Percentiles rank a stretch among this genome's conserved stretches.
Conservation (phyloP, 2,888 invertebrate genomes). For the Aspidiotus destructor region DNA sequence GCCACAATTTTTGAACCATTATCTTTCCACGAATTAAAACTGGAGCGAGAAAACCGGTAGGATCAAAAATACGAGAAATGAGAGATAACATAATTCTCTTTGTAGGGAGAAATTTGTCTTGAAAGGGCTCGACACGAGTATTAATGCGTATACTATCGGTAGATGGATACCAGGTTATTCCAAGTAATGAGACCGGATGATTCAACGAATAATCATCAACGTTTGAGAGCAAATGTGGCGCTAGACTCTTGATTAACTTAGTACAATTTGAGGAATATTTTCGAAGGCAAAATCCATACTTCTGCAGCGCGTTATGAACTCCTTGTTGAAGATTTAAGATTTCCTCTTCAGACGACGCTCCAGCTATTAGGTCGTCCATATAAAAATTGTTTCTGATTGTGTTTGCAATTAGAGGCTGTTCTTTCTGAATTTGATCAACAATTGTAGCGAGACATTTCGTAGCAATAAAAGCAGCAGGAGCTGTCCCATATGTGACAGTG, state of each 20-base stretch:
- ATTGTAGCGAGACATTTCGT: constrained; percentile 4
- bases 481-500: constrained; percentile 5
- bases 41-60: background rate
- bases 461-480: background rate
- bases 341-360: constrained; percentile 1
- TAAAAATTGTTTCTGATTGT: constrained; percentile 1
- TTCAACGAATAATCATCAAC: background rate
- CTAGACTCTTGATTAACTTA: background rate
- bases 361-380: constrained; percentile 5
- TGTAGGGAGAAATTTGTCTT: background rate
- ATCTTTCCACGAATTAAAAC: background rate
- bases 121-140: background rate
- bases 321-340: background rate
- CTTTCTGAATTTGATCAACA: background rate
- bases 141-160: background rate
- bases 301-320: background rate
- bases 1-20: background rate
- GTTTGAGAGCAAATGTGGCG: background rate
- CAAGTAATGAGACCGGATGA: background rate
- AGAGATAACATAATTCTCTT: constrained; percentile 4
- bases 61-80: background rate
- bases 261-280: background rate
- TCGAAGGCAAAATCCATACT: constrained; percentile 3
- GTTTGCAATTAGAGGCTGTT: background rate
- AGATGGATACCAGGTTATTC: background rate